A percentile compares a stretch with the other conserved stretches of the same genome.
phyloP scores from a whole-genome alignment of 2,797 vertebrate genomes.

The Lophius americanus region DNA sequence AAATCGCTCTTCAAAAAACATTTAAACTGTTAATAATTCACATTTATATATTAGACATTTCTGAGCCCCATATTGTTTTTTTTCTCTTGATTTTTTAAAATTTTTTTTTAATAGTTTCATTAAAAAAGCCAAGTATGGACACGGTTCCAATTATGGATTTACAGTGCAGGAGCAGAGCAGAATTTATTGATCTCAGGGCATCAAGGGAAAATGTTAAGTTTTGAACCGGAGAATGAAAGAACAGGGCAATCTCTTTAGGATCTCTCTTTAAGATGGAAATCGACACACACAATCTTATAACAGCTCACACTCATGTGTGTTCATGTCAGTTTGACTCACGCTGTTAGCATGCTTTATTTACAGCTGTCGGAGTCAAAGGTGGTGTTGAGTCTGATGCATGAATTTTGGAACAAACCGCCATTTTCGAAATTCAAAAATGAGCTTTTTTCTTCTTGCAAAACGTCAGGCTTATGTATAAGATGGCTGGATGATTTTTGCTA shows the following conservation, averaged over 20 bases:
- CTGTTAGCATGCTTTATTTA: slow-evolving; percentile 29
- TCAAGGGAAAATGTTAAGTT: slow-evolving; percentile 41
- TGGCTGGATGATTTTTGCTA: not conserved
- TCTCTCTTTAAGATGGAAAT: slow-evolving; percentile 26
- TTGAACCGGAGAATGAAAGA: slow-evolving; percentile 29
- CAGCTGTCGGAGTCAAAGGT: slow-evolving; percentile 15
- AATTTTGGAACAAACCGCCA: not conserved
- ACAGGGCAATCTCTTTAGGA: slow-evolving; percentile 1
- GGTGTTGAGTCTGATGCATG: slow-evolving; percentile 13
- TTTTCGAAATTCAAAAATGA: not conserved
- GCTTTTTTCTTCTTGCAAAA: not conserved
- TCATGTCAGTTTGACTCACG: slow-evolving; percentile 9
- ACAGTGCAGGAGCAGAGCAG: slow-evolving; percentile 19
- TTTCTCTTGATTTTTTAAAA: not conserved
- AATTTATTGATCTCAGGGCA: slow-evolving; percentile 32
- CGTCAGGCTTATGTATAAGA: not conserved
- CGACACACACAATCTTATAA: not conserved
- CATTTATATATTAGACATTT: slow-evolving; percentile 9
- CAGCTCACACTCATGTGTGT: not conserved
- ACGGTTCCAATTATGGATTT: slow-evolving; percentile 8
- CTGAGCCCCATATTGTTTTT: not conserved
- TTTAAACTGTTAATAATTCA: not conserved
- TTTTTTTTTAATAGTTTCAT: not conserved
- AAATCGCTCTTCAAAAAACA: not conserved
- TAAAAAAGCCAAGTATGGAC: slow-evolving; percentile 18